phyloP scores from a whole-genome alignment of 2,113 vertebrate genomes.

The Pseudopipra pipra region DNA sequence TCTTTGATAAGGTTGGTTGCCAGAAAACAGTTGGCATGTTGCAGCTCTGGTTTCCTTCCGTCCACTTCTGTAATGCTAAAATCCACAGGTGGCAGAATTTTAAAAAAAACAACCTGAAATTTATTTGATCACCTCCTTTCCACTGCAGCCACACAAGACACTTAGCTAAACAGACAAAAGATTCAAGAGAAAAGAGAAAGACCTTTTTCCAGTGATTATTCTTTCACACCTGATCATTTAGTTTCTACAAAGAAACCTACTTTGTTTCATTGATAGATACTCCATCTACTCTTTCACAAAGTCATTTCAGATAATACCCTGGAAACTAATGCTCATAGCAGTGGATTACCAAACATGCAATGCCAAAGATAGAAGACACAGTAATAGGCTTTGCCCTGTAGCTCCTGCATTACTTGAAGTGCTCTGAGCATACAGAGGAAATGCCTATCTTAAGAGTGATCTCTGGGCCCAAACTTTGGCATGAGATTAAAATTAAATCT shows the following conservation, averaged over 20 bases:
- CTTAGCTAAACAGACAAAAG: not conserved
- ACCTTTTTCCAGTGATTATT: not conserved
- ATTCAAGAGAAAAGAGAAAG: not conserved
- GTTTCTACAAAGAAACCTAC: not conserved
- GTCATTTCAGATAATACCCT: constrained; percentile 6
- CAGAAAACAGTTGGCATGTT: not conserved
- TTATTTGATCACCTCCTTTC: not conserved
- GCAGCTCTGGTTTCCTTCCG: not conserved
- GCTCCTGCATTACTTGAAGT: not conserved
- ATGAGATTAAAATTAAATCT: not conserved
- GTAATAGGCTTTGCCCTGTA: constrained; percentile 49
- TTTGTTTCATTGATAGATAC: not conserved
- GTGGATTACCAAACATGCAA: constrained; percentile 7
- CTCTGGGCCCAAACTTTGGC: not conserved
- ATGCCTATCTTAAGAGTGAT: not conserved
- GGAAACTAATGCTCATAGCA: not conserved
- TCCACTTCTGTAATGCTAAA: not conserved
- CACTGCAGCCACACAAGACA: not conserved
- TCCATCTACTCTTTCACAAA: not conserved
- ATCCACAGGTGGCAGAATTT: not conserved
- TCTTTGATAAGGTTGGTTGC: not conserved
- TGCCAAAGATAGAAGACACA: constrained; percentile 48
- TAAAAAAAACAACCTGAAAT: not conserved
- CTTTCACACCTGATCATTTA: not conserved
- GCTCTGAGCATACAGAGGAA: not conserved